Base-by-base conservation (phyloP, 2,113 vertebrate genomes). In the Hoplias malabaricus region DNA sequence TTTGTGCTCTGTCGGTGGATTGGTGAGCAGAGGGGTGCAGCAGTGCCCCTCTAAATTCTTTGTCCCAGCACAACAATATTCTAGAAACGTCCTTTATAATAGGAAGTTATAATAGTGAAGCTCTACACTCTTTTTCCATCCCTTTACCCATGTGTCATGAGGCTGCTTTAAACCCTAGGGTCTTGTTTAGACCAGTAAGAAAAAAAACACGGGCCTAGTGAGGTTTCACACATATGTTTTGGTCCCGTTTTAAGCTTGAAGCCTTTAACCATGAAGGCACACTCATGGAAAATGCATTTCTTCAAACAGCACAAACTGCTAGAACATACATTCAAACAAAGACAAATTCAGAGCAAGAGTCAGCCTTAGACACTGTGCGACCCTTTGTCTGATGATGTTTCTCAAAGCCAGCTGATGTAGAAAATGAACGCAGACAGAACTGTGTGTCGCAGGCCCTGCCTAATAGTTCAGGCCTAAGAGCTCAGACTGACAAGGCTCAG, bases 101-200 rank as follows among this genome's bases (percentile, higher is more conserved):
- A n/a, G n/a, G n/a, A n/a, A n/a, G 16, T n/a, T n/a, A 1, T 48
- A n/a, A 48, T 48, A 4, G 12, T 5, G 3, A 48, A 48, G 12
- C 43, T 48, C 11, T 13, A 12, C 14, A 19, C 43, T 48, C 12
- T 46, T 19, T 48, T 19, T 48, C 43, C 16, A 48, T n/a, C 43
- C 43, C 43, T 5, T 19, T n/a, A 14, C 43, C 6, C 43, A 5
- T 48, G 43, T n/a, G 34, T 48, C 33, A 66, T 4, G 10, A 27
- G 69, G 34, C 13, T 33, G 56, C 56, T 79, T n/a, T 54, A 54
- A 72, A 38, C 77, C 70, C 43, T 23, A 34, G 43, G 19, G 43
- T 78, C 21, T 33, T 31, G 13, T 78, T 72, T 71, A 43, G 43
- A 29, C 70, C 38, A 16, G 42, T 31, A 59, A 56, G n/a, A 53